Evolutionary conservation across 2,888 invertebrate species (phyloP).

Genomic region (Nycteola revayana): DNA sequence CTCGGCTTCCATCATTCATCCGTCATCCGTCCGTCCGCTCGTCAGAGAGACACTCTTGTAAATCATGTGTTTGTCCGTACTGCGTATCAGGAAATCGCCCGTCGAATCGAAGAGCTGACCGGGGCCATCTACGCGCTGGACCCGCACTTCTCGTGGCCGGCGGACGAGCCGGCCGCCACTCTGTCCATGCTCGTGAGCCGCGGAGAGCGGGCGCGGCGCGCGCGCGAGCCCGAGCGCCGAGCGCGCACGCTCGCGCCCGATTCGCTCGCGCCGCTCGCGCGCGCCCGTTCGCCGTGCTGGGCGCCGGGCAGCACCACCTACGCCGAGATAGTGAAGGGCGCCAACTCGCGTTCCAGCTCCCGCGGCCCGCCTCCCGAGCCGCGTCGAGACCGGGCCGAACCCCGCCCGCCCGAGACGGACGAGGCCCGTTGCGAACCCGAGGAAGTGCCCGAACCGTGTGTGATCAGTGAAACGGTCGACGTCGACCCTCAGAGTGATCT

Average conservation of each 20-base stretch:
- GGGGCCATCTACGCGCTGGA: conserved; percentile 88
- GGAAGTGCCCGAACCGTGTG: conserved; percentile 45
- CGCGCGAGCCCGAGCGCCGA: conserved; percentile 31
- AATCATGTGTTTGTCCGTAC: conserved; percentile 77
- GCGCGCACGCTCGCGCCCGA: conserved; percentile 24
- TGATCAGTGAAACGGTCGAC: conserved; percentile 41
- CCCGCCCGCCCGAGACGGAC: conserved; percentile 21
- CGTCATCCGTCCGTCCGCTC: conserved; percentile 43
- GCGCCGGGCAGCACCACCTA: conserved; percentile 88
- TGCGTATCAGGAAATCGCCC: conserved; percentile 86
- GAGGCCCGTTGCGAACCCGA: conserved; percentile 39
- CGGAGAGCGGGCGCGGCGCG: conserved; percentile 74
- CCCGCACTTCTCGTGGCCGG: conserved; percentile 84
- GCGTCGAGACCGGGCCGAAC: conserved; percentile 35
- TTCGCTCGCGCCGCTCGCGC: conserved; percentile 19
- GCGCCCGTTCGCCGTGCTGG: conserved; percentile 81
- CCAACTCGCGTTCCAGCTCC: conserved; percentile 62
- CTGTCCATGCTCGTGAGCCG: conserved; percentile 61
- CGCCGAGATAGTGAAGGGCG: conserved; percentile 89
- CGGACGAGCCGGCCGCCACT: conserved; percentile 83
- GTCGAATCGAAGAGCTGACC: conserved; percentile 87
- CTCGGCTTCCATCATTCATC: conserved; percentile 39
- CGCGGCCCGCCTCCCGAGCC: conserved; percentile 37
- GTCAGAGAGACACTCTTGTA: conserved; percentile 60
- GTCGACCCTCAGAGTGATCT: conserved; percentile 41